These are phyloP conservation scores for Arizona elegans DNA, from an alignment of 2,113 vertebrate genomes.

Conservation along the genomic window DNA sequence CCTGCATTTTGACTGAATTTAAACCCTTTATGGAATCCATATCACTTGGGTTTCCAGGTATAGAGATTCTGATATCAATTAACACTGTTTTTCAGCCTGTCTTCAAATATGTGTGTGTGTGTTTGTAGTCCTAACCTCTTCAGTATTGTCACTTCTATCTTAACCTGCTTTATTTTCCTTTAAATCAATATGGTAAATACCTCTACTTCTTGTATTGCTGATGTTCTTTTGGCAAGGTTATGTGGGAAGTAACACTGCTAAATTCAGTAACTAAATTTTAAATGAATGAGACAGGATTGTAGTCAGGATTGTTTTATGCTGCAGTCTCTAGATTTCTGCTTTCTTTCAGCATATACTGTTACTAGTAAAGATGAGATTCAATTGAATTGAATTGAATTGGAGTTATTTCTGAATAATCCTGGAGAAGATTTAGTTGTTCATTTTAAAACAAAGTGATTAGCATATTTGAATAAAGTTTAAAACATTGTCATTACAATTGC, in stretches of 20 bases:
- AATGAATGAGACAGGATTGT: neutral
- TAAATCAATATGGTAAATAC: neutral
- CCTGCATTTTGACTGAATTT: neutral
- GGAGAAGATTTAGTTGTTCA: neutral
- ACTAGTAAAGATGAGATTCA: neutral
- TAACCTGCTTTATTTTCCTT: neutral
- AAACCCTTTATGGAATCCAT: neutral
- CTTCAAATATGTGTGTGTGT: neutral
- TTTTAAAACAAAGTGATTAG: neutral
- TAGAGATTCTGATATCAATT: neutral
- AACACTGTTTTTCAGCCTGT: neutral
- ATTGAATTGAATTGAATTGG: neutral
- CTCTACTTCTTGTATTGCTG: neutral
- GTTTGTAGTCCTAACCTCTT: neutral
- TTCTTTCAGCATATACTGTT: neutral
- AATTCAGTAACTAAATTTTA: neutral
- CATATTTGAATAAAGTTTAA: neutral
- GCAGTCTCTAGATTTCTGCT: neutral
- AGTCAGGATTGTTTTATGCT: neutral
- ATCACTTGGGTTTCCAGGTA: neutral
- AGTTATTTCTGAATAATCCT: neutral
- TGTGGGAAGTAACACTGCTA: neutral
- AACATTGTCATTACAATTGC: neutral
- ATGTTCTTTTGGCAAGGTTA: neutral
- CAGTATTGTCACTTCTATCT: neutral